Percentiles rank a stretch among this genome's conserved stretches.
Conservation (phyloP, 2,888 invertebrate genomes). For the Amphipoea lucens region DNA sequence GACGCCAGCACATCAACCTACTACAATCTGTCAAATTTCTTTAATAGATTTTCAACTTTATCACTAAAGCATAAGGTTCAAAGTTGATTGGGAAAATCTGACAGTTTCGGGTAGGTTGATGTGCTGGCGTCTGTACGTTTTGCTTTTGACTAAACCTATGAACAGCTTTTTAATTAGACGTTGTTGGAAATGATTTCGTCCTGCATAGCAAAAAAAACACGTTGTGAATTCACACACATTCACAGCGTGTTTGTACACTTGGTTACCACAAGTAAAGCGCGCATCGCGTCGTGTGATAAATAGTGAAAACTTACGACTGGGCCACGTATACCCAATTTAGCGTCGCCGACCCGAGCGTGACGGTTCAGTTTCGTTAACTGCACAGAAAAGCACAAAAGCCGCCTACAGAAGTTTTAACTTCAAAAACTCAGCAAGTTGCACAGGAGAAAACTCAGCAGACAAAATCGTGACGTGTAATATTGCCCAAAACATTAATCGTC, state of each 20-base stretch:
- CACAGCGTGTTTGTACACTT: too few species aligned
- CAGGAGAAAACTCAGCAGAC: background rate
- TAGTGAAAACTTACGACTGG: background rate
- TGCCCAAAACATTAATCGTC: slow-evolving; percentile 80
- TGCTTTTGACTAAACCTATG: background rate
- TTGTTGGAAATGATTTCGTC: background rate
- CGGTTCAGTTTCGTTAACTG: background rate
- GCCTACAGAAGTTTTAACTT: background rate
- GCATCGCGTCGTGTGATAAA: too few species aligned
- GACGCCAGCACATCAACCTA: too few species aligned
- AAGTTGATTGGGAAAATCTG: too few species aligned
- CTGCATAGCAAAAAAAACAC: background rate
- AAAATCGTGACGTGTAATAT: slow-evolving; percentile 52
- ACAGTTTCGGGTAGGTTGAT: too few species aligned
- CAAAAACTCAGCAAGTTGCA: background rate
- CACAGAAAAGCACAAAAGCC: too few species aligned
- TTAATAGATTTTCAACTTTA: too few species aligned
- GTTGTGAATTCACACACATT: too few species aligned
- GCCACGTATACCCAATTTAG: background rate
- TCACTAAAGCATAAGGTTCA: too few species aligned
- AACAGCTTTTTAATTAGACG: background rate
- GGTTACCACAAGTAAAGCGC: too few species aligned
- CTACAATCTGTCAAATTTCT: too few species aligned
- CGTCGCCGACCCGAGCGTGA: background rate
- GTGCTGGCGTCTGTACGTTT: background rate